phyloP scores from a whole-genome alignment of 2,888 invertebrate species.

The Oxycera nigricornis region DNA sequence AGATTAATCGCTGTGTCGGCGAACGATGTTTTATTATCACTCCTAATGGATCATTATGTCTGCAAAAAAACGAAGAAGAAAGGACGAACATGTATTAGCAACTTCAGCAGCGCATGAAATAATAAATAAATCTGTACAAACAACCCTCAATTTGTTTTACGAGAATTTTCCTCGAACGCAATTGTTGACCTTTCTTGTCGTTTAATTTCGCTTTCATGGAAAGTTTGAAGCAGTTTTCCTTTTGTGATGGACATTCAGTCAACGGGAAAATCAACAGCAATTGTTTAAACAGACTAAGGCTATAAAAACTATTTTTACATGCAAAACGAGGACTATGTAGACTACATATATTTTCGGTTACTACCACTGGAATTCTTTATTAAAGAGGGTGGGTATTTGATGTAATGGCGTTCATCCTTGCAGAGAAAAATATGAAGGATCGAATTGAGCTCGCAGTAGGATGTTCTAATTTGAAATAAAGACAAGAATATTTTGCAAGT shows the following conservation, averaged over 20 bases:
- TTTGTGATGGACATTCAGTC: neutral
- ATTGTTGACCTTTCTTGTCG: too few relatives aligned
- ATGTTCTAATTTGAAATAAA: too few relatives aligned
- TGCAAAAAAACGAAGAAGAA: constrained; percentile 6
- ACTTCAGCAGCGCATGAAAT: neutral
- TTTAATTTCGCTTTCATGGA: too few relatives aligned
- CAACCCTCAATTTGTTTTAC: neutral
- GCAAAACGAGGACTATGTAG: neutral
- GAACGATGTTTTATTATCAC: constrained; percentile 18
- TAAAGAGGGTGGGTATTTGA: neutral
- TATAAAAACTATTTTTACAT: neutral
- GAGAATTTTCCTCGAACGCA: too few relatives aligned
- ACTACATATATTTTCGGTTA: neutral
- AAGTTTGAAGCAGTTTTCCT: neutral
- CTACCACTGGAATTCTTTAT: neutral
- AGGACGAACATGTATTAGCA: too few relatives aligned
- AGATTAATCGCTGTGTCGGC: constrained; percentile 30
- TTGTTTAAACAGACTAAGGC: neutral
- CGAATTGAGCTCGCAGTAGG: too few relatives aligned
- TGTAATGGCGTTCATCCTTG: neutral
- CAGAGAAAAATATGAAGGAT: neutral
- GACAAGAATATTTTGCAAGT: too few relatives aligned
- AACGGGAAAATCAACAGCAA: neutral
- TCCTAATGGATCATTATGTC: constrained; percentile 32
- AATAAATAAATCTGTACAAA: neutral